Percentiles rank a stretch among this genome's conserved stretches.
phyloP scores from a whole-genome alignment of 2,113 vertebrate species.

The Gracilinanus agilis region DNA sequence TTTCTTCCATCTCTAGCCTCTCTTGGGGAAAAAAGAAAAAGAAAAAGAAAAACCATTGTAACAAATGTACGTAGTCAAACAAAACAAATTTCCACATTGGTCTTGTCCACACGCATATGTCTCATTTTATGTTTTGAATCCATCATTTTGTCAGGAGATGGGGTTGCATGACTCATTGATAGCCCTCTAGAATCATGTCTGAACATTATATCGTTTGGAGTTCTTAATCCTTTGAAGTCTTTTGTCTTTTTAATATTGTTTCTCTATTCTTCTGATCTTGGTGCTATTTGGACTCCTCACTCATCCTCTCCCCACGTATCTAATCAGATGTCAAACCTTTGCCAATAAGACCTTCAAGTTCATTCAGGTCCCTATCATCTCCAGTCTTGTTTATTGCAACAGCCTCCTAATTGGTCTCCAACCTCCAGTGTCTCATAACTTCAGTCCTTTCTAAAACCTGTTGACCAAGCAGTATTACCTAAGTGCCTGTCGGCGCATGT shows the following conservation, averaged over 20 bases:
- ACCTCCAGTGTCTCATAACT: neutral
- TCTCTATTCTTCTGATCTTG: neutral
- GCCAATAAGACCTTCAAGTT: neutral
- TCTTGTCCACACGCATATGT: neutral
- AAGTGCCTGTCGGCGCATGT: neutral
- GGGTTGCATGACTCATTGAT: neutral
- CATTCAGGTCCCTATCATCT: neutral
- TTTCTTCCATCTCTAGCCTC: neutral
- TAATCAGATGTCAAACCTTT: neutral
- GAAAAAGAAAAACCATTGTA: neutral
- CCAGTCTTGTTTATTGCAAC: neutral
- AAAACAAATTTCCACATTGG: neutral
- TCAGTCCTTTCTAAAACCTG: neutral
- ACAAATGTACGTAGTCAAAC: too few relatives aligned
- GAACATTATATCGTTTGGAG: neutral
- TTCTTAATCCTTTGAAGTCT: neutral
- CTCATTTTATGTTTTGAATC: neutral
- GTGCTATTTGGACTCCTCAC: neutral
- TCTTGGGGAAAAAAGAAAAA: neutral
- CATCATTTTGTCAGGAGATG: neutral
- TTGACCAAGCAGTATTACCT: neutral
- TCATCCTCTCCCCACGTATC: neutral
- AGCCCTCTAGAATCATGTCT: neutral
- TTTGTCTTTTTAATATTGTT: neutral
- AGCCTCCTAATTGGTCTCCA: neutral